These are phyloP conservation scores for Goniozus legneri DNA, from an alignment of 1,140 invertebrate species.

Conservation along the genomic window DNA sequence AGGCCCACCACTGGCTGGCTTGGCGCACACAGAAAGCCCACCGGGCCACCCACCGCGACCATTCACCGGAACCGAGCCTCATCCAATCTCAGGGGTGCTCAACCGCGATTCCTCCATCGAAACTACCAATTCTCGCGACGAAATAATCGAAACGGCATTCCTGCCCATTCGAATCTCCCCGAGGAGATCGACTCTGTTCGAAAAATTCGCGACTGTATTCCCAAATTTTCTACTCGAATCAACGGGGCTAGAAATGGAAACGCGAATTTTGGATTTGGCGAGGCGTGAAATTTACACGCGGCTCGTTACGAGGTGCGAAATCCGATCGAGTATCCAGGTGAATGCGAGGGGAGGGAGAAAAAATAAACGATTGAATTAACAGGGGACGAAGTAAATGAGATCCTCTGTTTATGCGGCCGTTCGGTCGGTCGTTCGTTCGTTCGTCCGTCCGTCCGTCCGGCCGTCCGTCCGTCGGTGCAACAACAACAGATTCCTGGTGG, in stretches of 20 bases:
- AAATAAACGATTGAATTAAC: slow-evolving; percentile 15
- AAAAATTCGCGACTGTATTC: no score
- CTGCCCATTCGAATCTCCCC: no score
- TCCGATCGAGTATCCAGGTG: background rate
- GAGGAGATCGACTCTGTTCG: no score
- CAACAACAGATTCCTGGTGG: slow-evolving; percentile 53
- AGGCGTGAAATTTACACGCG: no score
- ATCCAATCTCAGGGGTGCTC: slow-evolving; percentile 50
- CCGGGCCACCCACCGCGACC: slow-evolving; percentile 54
- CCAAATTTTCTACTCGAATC: no score
- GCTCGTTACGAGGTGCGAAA: no score
- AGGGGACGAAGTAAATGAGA: slow-evolving; percentile 48
- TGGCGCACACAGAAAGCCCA: slow-evolving; percentile 44
- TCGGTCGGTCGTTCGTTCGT: slow-evolving; percentile 30
- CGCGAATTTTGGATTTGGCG: no score
- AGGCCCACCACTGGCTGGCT: slow-evolving; percentile 41
- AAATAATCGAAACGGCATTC: background rate
- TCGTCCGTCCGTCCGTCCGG: slow-evolving; percentile 27
- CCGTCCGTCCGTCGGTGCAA: slow-evolving; percentile 44
- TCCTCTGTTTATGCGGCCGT: slow-evolving; percentile 50
- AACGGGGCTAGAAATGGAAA: no score
- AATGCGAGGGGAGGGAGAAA: background rate
- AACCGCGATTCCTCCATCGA: no score
- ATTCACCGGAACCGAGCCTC: slow-evolving; percentile 56
- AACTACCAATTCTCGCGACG: background rate